Evolutionary conservation across 2,797 vertebrate species (phyloP).

Genomic region (Urosaurus nigricauda): DNA sequence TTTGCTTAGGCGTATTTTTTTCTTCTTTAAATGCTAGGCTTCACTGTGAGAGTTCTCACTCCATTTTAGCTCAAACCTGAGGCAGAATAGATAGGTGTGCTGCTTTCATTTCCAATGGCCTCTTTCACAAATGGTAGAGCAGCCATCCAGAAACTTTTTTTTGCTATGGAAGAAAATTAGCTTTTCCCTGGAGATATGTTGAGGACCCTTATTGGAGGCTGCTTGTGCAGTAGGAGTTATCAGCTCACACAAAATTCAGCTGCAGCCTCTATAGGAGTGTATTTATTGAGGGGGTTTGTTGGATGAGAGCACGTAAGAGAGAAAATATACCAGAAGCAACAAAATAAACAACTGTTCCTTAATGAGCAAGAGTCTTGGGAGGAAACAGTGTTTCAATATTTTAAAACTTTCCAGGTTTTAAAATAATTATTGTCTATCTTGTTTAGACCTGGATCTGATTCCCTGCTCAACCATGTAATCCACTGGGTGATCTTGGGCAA

Average conservation of each 20-base stretch:
- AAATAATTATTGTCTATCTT: too few species aligned
- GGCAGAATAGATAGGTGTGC: background rate
- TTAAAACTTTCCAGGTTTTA: too few species aligned
- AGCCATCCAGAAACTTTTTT: background rate
- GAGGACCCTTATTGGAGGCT: background rate
- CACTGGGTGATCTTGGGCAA: too few species aligned
- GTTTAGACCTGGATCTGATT: too few species aligned
- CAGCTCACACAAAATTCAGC: background rate
- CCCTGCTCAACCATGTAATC: too few species aligned
- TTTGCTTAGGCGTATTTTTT: background rate
- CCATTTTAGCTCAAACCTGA: background rate
- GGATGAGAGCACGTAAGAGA: background rate
- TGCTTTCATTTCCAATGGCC: background rate
- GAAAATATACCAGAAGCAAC: background rate
- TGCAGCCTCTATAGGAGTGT: background rate
- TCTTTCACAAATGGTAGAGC: background rate
- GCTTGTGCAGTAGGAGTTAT: rapidly evolving
- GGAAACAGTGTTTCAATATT: too few species aligned
- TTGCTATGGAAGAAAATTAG: background rate
- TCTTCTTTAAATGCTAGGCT: background rate
- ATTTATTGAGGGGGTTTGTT: background rate
- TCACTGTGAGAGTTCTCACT: background rate
- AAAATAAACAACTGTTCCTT: background rate
- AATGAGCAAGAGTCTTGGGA: too few species aligned
- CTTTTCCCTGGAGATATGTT: background rate